Evolutionary conservation across 1,140 invertebrate species (phyloP), one percentile per base, ranked within the genome.

Genomic region (Anastrepha ludens): DNA sequence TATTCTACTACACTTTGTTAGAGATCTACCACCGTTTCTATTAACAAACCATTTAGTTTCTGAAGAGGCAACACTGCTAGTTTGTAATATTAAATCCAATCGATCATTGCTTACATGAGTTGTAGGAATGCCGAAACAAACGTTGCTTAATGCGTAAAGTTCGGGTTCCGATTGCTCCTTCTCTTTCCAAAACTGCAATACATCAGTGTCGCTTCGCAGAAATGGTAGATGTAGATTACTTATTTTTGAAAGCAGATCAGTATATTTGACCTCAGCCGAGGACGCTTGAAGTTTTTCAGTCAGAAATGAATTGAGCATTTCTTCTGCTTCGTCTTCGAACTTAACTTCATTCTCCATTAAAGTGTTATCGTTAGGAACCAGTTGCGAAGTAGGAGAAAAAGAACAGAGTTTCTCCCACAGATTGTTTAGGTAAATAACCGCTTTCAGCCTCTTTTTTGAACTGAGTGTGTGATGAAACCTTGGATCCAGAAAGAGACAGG

Each of bases 81-180:
- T 29, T 29, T 29, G 29, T 29, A 29, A 29, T 29, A 29, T 29
- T 29, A 29, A 0, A 29, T 29, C 29, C 29, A 29, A 29, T 29
- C 29, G 29, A 55, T 55, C 50, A 67, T 67, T 7, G 67, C 64
- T 65, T 87, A 88, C 85, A 78, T 88, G 87, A 67, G 87, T 88
- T 58, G 88, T 29, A 4, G 88, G 88, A 86, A 88, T 59, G 13
- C 86, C 86, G 74, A 87, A 89, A 50, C 89, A 88, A 88, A 88
- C 62, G 44, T 88, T 89, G 60, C 87, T 89, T 15, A 89, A 85
- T 86, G 86, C 87, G 59, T 89, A 88, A 47, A 89, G 47, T 62
- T 89, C 89, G 11, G 60, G 88, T 47, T 89, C 89, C 15, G 62
- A 86, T 20, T 20, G 65, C 41, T 88, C 39, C 47, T 87, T 86